Percentiles rank a stretch among this genome's conserved stretches.
These are phyloP conservation scores for Hoplostethus mediterraneus DNA, from an alignment of 2,797 vertebrate species.

Conservation along the genomic window DNA sequence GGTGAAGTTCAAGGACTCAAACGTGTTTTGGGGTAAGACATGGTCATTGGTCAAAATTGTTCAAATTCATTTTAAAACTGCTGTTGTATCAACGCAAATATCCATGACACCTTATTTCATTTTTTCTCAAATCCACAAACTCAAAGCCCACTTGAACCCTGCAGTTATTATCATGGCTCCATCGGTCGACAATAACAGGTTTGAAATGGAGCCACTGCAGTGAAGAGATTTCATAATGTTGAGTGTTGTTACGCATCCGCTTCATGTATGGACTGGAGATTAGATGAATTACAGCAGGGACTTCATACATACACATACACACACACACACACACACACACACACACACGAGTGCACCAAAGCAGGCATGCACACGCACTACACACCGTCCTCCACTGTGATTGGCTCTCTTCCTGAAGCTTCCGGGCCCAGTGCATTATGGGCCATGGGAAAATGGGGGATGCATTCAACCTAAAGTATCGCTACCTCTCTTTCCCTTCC, in stretches of 20 bases:
- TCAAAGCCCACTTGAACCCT: too few relatives aligned
- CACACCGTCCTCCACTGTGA: conserved; percentile 13
- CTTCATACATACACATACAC: conserved; percentile 5
- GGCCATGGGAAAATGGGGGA: conserved; percentile 26
- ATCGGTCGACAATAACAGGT: neutral
- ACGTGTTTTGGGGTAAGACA: too few relatives aligned
- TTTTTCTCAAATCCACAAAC: too few relatives aligned
- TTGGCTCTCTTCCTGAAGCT: conserved; percentile 30
- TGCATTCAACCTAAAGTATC: conserved; percentile 13
- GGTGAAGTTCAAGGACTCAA: too few relatives aligned
- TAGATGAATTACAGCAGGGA: neutral
- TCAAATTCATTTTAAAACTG: too few relatives aligned
- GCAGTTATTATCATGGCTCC: too few relatives aligned
- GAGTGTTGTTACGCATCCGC: neutral
- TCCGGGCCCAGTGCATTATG: conserved; percentile 58
- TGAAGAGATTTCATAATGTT: conserved; percentile 10
- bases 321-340: conserved; percentile 17
- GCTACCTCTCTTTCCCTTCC: neutral
- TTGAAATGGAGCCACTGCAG: neutral
- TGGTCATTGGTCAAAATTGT: too few relatives aligned
- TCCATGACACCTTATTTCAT: too few relatives aligned
- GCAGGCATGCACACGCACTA: neutral
- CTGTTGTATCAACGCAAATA: too few relatives aligned
- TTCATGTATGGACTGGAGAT: conserved; percentile 16
- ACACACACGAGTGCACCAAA: neutral